Base-by-base conservation (phyloP, 2,888 invertebrate genomes). In the Amphipoea lucens region DNA sequence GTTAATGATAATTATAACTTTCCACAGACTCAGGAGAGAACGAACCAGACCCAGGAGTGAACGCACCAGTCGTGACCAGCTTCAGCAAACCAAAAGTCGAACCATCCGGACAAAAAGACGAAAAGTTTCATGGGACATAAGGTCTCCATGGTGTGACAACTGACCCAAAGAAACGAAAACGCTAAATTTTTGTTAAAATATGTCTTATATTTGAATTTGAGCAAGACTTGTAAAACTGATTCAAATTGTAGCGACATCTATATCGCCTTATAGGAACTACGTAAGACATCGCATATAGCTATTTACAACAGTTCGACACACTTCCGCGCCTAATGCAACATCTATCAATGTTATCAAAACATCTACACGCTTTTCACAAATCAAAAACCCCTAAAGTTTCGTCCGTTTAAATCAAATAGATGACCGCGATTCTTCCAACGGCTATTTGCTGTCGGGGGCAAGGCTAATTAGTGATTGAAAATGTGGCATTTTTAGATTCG, bases 131-230 rank as follows among this genome's bases (percentile, higher is more conserved):
- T 5, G 5, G n/a, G 57, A 2, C 45, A 60, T 2, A 71, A 66
- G 5, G 36, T 51, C n/a, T 72, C 67, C 4, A 42, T 74, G 40
- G 17, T 74, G 2, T 71, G 36, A 69, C 0, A 71, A 54, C 4
- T 36, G n/a, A 6, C 62, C 17, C 1, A 20, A 17, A 54, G 23
- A 51, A 14, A 23, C 0, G 12, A 72, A 45, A 48, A 69, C 5
- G 5, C 12, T 3, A 83, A 51, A 66, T 66, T 69, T 45, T 76
- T 14, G 23, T 65, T 51, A n/a, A 60, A 63, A 20, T 6, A 40
- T 29, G n/a, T 2, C 17, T 62, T 60, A 7, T 54, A 67, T 78
- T 66, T 74, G 65, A 70, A 79, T 40, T 78, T 70, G 73, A 72
- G 78, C 79, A 29, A 40, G 23, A 62, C 11, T n/a, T 71, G 0